Conservation (phyloP, 2,888 invertebrate species). For the Falcaria lacertinaria region DNA sequence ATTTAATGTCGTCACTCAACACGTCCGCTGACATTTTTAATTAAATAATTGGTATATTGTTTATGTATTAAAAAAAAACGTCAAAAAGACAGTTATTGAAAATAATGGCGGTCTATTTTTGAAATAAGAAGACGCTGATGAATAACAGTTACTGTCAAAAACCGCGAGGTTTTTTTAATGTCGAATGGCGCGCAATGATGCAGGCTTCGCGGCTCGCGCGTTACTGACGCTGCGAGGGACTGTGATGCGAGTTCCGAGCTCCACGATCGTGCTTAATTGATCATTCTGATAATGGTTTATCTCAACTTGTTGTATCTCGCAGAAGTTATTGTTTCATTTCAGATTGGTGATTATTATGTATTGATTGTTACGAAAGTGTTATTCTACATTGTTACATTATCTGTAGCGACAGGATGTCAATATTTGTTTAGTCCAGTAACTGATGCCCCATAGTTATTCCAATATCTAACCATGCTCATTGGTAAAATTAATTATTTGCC, state of each 20-base stretch:
- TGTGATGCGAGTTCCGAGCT: constrained; percentile 42
- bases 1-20: constrained; percentile 88
- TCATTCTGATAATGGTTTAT: constrained; percentile 11
- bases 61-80: constrained; percentile 12
- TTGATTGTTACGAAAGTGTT: not conserved
- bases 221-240: constrained; percentile 39
- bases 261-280: constrained; percentile 64
- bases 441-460: no score
- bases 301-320: constrained; percentile 9
- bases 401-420: no score
- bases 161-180: constrained; percentile 36
- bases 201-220: constrained; percentile 69
- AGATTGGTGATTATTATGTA: not conserved
- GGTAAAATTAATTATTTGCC: no score
- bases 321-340: not conserved
- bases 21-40: constrained; percentile 85
- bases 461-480: no score
- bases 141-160: constrained; percentile 6
- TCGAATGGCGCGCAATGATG: constrained; percentile 34
- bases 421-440: no score
- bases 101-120: no score
- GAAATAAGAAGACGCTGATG: not conserved
- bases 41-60: constrained; percentile 17
- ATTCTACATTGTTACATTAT: no score
- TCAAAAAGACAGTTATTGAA: no score